Evolutionary conservation across 2,888 invertebrate genomes (phyloP), one percentile per base, ranked within the genome.

Genomic region (Pandemis cinnamomeana): DNA sequence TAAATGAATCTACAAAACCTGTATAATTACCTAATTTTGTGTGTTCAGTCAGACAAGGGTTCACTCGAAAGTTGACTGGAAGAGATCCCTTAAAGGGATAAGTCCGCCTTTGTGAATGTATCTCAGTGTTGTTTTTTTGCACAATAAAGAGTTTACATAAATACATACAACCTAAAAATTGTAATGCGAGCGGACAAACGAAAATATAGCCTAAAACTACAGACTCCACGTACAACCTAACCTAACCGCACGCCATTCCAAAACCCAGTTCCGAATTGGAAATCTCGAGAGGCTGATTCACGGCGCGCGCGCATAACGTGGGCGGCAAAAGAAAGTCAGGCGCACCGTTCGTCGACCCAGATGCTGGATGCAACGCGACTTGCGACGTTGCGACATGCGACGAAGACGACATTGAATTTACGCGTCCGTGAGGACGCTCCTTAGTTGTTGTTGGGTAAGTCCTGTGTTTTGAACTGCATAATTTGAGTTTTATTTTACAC

Each of bases 321-420:
- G 83, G 84, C 84, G 89, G 84, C 88, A 92, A 91, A 93, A 92
- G 91, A 92, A 93, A 92, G 91, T 91, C 85, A 55, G 62, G 71
- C 68, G 80, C 90, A 90, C 93, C 93, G 93, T 93, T 91, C 87
- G 84, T 81, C 90, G 93, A 91, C 92, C 93, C 88, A 91, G 87
- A 91, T 90, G 89, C 82, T 72, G 71, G 77, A 77, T 51, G 51
- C 51, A n/a, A 13, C 51, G 51, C 27, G 4, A 36, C 27, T 51
- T 51, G 51, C 51, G 51, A 51, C 51, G n/a, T 51, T 51, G 51
- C 51, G 51, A 51, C 51, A 51, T n/a, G 13, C 13, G 51, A 7
- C 51, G 51, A 2, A n/a, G 51, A 51, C 51, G 51, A 51, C 51
- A 51, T 51, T 51, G 51, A 51, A 51, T 51, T 51, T 51, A 51